These are phyloP conservation scores for Hydropsyche betteni DNA, from an alignment of 2,888 invertebrate genomes.

Conservation along the genomic window DNA sequence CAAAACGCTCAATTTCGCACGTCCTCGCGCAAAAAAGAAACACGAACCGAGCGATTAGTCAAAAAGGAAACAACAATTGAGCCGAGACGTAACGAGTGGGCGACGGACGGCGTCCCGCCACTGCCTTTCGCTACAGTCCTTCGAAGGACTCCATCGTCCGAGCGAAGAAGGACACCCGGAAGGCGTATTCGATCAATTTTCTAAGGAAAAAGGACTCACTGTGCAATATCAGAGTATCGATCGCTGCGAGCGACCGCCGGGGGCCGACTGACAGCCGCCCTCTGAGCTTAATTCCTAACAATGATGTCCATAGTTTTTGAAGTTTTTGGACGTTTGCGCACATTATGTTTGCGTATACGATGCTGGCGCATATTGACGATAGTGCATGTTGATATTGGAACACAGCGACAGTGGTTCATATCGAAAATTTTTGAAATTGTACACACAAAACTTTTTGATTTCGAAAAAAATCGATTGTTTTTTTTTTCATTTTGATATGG, in stretches of 20 bases:
- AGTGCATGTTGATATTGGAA: background rate
- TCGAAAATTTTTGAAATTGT: too few species aligned
- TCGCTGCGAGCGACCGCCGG: background rate
- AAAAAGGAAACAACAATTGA: slow-evolving; percentile 22
- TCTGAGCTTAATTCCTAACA: background rate
- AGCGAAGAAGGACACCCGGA: too few species aligned
- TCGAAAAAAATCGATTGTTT: too few species aligned
- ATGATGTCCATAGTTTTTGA: too few species aligned
- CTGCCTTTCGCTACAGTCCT: too few species aligned
- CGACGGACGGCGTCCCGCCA: background rate
- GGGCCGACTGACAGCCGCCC: slow-evolving; percentile 25
- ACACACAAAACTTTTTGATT: too few species aligned
- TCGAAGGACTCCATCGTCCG: too few species aligned
- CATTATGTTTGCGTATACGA: background rate
- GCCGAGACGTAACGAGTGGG: background rate
- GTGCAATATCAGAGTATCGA: background rate
- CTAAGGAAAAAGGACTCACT: background rate
- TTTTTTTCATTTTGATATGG: too few species aligned
- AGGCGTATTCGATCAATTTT: too few species aligned
- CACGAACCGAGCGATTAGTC: background rate
- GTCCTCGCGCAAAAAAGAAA: background rate
- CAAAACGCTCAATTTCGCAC: background rate
- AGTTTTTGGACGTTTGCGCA: background rate
- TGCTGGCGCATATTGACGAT: background rate
- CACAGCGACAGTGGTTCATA: too few species aligned